phyloP scores from a whole-genome alignment of 2,888 invertebrate genomes.

The Parascotia fuliginaria region DNA sequence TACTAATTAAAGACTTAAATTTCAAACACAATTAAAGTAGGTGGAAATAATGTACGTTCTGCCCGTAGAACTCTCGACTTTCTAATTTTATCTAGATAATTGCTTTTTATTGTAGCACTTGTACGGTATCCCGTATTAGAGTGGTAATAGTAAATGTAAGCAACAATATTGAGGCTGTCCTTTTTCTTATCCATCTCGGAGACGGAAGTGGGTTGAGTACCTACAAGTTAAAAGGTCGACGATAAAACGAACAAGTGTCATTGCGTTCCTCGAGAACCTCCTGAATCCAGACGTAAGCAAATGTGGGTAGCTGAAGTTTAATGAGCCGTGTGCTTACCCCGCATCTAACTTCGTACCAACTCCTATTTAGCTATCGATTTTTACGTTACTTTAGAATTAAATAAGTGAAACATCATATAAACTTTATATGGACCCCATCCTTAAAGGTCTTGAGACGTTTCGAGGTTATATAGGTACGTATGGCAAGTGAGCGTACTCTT shows the following conservation, averaged over 20 bases:
- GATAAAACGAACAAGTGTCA: constrained; percentile 73
- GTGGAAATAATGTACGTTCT: not conserved
- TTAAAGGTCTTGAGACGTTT: constrained; percentile 5
- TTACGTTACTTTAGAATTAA: constrained; percentile 56
- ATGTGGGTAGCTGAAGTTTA: constrained; percentile 71
- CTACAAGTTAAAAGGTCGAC: constrained; percentile 60
- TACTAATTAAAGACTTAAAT: not conserved
- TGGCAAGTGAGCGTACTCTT: too few species aligned
- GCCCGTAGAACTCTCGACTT: not conserved
- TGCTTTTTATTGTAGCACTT: constrained; percentile 16
- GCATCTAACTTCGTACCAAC: constrained; percentile 62
- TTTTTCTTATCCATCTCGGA: constrained; percentile 38
- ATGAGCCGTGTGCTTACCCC: constrained; percentile 66
- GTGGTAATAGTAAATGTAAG: constrained; percentile 30
- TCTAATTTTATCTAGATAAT: not conserved
- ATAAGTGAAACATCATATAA: constrained; percentile 51
- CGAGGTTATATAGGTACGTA: not conserved
- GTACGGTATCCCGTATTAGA: constrained; percentile 23
- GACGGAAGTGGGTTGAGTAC: constrained; percentile 55
- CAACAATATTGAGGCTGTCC: constrained; percentile 35
- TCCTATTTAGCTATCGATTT: constrained; percentile 60
- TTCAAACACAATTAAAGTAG: not conserved
- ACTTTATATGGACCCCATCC: constrained; percentile 44
- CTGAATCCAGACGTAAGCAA: constrained; percentile 70
- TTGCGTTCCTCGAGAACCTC: constrained; percentile 61